phyloP scores from a whole-genome alignment of 2,888 invertebrate genomes.

The Cerceris ruficornis region DNA sequence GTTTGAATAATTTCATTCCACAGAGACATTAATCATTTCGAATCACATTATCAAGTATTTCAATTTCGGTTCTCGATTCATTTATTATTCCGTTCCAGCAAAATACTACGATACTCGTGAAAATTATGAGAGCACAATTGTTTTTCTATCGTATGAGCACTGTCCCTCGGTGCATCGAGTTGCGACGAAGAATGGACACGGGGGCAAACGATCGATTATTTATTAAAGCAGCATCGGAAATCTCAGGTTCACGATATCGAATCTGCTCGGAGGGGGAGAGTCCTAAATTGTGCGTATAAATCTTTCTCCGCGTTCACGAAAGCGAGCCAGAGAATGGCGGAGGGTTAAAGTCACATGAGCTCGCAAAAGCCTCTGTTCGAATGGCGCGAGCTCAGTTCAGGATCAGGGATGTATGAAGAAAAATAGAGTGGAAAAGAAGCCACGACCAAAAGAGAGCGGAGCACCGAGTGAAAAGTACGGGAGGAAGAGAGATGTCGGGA shows the following conservation, averaged over 20 bases:
- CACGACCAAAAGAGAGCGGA: constrained; percentile 40
- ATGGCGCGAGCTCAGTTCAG: constrained; percentile 46
- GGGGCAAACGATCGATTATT: not conserved
- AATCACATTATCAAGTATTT: constrained; percentile 31
- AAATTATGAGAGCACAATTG: not conserved
- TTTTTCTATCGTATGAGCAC: not conserved
- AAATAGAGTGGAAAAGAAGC: constrained; percentile 52
- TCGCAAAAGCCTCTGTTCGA: constrained; percentile 42
- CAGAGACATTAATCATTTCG: constrained; percentile 27
- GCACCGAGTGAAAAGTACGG: constrained; percentile 32
- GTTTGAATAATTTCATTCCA: constrained; percentile 26
- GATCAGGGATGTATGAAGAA: constrained; percentile 62
- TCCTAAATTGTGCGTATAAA: constrained; percentile 50
- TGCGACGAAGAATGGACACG: not conserved
- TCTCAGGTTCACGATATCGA: constrained; percentile 1
- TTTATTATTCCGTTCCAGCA: constrained; percentile 21
- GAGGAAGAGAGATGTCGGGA: constrained; percentile 4
- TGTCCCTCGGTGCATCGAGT: not conserved
- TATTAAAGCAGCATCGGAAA: not conserved
- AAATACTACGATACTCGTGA: constrained; percentile 11
- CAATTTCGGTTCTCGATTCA: constrained; percentile 18
- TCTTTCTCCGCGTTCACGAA: constrained; percentile 27
- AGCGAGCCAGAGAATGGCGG: constrained; percentile 20
- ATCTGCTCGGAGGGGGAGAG: not conserved
- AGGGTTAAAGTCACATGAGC: constrained; percentile 44